Base-by-base conservation (phyloP, 2,888 invertebrate species). In the Volucella inflata region DNA sequence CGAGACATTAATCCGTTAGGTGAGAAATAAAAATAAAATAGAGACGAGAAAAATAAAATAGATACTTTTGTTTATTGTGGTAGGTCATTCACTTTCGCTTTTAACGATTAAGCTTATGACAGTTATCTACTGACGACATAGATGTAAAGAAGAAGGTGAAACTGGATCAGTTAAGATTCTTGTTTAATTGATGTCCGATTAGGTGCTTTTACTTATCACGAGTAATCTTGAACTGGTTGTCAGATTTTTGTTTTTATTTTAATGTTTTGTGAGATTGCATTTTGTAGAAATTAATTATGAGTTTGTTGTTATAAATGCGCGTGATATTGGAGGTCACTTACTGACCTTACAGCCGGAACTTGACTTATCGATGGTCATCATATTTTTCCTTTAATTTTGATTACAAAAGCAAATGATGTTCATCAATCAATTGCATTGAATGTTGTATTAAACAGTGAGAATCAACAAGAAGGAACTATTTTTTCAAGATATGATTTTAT, bases 1-100 rank as follows among this genome's bases (percentile, higher is more conserved):
- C n/a, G 59, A 57, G 51, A 17, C 8, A 9, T 17, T 14, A 14
- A 46, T 12, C 11, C 53, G 36, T 16, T 46, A 14, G 16, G 14
- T 59, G 36, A 16, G n/a, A 36, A 36, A 59, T 16, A 30, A 30
- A 30, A 30, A 30, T 30, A 30, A 30, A 30, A 30, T 30, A 30
- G 30, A 30, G 30, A 30, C 30, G 6, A 6, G 30, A 6, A n/a
- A n/a, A n/a, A n/a, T n/a, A n/a, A n/a, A n/a, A n/a, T n/a, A n/a
- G 53, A 40, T 40, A 40, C n/a, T 59, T 8, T 30, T 8, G 10
- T 44, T 53, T 30, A 8, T 68, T 75, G 38, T 38, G 70, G 75
- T 70, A 76, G 81, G 81, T 76, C 68, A 76, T 68, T 81, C 51
- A 59, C 68, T 76, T 81, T 76, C 46, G 78, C 42, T 78, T 78